Evolutionary conservation across 2,113 vertebrate genomes (phyloP), one percentile per base, ranked within the genome.

Genomic region (Alaudala cheleensis): DNA sequence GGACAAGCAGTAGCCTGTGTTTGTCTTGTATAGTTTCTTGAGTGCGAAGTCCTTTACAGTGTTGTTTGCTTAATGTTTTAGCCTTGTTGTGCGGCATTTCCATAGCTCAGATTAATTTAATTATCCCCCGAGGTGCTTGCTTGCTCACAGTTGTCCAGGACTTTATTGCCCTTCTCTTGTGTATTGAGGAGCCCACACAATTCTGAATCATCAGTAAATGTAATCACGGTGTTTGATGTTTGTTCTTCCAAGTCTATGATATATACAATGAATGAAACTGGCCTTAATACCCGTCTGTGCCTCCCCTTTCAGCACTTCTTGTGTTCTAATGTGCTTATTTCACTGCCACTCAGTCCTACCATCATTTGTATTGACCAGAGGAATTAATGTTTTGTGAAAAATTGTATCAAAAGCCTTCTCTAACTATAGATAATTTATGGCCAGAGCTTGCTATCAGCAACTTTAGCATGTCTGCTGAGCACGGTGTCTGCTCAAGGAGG

Each of bases 161-260:
- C 92, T 79, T 79, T 92, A 73, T 87, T 89, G 82, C 73, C 87
- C 42, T 42, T 39, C 83, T 94, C 71, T 83, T 86, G 91, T 81
- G 37, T 73, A 93, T 54, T 26, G 91, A 86, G 81, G 71, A 81
- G 74, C 88, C 91, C 81, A 92, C 74, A 73, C 57, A 85, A 69
- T 79, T 93, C 81, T 95, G 96, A 97, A 91, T 91, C 96, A 96
- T 90, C 82, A 61, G 62, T 70, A 94, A 91, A 92, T 66, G 51
- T 81, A 88, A 88, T 96, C 76, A 17, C 16, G 2, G 71, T 61
- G 28, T 77, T 92, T 87, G 24, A 81, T 85, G 76, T 85, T 96
- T 86, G 65, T 95, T 93, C 71, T 76, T 93, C 62, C 66, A 62
- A 79, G 60, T 86, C 81, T 23, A 3, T 77, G 56, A 89, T 84